These are phyloP conservation scores for Oryctes rhinoceros DNA, from an alignment of 1,140 invertebrate species.

Conservation along the genomic window DNA sequence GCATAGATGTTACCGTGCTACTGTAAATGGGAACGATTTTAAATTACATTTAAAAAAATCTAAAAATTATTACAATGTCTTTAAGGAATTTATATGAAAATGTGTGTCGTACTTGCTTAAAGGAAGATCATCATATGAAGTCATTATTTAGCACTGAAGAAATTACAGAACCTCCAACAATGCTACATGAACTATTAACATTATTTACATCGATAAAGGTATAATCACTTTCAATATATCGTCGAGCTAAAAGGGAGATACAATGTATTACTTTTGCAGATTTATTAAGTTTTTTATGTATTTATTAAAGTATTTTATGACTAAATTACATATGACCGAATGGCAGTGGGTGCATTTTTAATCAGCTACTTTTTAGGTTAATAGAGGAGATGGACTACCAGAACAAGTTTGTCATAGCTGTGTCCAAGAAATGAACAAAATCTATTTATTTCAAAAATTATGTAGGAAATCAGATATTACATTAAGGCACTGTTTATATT, in stretches of 20 bases:
- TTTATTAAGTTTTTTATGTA: background rate
- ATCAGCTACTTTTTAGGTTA: constrained; percentile 45
- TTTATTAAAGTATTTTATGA: background rate
- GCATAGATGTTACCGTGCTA: too few relatives aligned
- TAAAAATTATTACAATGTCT: constrained; percentile 26
- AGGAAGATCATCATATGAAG: constrained; percentile 45
- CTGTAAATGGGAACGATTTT: too few relatives aligned
- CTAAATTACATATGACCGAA: too few relatives aligned
- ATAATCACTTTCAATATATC: background rate
- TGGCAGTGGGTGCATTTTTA: too few relatives aligned
- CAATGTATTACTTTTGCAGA: background rate
- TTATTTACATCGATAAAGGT: constrained; percentile 46
- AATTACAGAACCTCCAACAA: constrained; percentile 33
- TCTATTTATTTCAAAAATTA: constrained; percentile 50
- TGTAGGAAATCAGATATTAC: constrained; percentile 50
- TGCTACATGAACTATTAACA: constrained; percentile 46
- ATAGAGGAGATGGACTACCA: constrained; percentile 52
- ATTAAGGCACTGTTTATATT: constrained; percentile 44
- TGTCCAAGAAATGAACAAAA: constrained; percentile 46
- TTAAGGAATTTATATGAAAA: background rate
- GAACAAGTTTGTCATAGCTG: constrained; percentile 52
- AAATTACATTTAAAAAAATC: too few relatives aligned
- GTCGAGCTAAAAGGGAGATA: background rate
- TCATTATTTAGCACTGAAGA: constrained; percentile 44
- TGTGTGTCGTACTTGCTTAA: constrained; percentile 50